Percentiles rank a stretch among this genome's conserved stretches.
phyloP scores from a whole-genome alignment of 2,888 invertebrate genomes.

The Plebejus melissa region DNA sequence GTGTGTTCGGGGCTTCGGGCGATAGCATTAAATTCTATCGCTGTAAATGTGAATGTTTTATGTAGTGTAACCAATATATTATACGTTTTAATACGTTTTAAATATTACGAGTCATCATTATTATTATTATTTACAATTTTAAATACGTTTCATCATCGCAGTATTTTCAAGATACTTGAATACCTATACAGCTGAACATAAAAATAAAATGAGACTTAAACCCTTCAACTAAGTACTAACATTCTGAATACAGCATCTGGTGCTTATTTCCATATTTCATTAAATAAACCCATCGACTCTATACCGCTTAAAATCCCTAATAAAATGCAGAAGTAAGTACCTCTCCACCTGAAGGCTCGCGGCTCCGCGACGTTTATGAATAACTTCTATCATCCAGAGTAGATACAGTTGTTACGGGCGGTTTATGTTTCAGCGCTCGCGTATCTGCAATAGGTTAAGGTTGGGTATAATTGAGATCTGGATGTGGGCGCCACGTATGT shows the following conservation, averaged over 20 bases:
- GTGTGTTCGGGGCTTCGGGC: not conserved
- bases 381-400: not conserved
- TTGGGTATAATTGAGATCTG: slow-evolving; percentile 20
- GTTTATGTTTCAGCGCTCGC: slow-evolving; percentile 4
- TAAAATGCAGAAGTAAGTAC: not conserved
- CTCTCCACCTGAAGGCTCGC: not conserved
- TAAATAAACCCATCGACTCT: slow-evolving; percentile 9
- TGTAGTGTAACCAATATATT: not conserved
- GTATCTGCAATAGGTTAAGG: slow-evolving; percentile 21
- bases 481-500: not conserved
- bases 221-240: slow-evolving; percentile 2
- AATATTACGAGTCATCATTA: not conserved
- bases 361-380: not conserved
- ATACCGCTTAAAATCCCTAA: slow-evolving; percentile 4
- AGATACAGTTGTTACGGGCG: not conserved
- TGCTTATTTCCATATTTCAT: slow-evolving; percentile 12
- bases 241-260: slow-evolving; percentile 6
- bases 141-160: not conserved
- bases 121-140: not conserved
- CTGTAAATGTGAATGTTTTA: not conserved
- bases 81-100: not conserved
- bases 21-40: not conserved
- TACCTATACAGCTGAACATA: not conserved
- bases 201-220: not conserved
- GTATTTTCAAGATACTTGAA: not conserved